Evolutionary conservation across 2,888 invertebrate genomes (phyloP), one percentile per base, ranked within the genome.

Genomic region (Drosophila quinaria): DNA sequence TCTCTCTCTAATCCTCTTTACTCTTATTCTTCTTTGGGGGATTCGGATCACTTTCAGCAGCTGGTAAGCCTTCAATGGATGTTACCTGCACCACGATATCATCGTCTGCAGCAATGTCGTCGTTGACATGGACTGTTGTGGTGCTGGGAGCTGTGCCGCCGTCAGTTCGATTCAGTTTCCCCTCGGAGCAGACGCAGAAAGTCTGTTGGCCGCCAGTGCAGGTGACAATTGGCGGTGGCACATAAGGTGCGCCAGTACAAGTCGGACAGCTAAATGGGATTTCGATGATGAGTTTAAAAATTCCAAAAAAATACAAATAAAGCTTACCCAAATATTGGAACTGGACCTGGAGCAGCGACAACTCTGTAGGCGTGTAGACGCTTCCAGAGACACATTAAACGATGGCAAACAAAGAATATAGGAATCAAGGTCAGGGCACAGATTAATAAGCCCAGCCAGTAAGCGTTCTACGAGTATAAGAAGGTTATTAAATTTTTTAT

Each of bases 381-480:
- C 93, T 97, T 97, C 90, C 96, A 95, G 37, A 98, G 95, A 35
- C 95, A 95, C 75, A 97, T 96, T 90, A 98, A 94, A 75, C 96
- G 95, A 80, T 96, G 95, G 78, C 96, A 95, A 76, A 96, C 94
- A 84, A 97, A 93, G 90, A 97, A 94, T 70, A 96, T 95, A 58
- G 97, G 97, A 90, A 97, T 94, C 93, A 97, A 96, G 79, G 98
- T 94, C 72, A 97, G 83, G 80, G 96, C 93, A 91, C 97, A 96
- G 95, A 97, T 97, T 70, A 96, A 95, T 75, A 97, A 94, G 65
- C 97, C 96, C 87, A 97, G 95, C 98, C 98, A 98, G 93, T 97
- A 97, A 47, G 97, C 98, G 94, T 98, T 97, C 97, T 98, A 37
- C 6, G 2, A 37, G 37, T n/a, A 93, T 25, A 47, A 17, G 9